Conservation (phyloP, 2,113 vertebrate species). For the Platichthys flesus region DNA sequence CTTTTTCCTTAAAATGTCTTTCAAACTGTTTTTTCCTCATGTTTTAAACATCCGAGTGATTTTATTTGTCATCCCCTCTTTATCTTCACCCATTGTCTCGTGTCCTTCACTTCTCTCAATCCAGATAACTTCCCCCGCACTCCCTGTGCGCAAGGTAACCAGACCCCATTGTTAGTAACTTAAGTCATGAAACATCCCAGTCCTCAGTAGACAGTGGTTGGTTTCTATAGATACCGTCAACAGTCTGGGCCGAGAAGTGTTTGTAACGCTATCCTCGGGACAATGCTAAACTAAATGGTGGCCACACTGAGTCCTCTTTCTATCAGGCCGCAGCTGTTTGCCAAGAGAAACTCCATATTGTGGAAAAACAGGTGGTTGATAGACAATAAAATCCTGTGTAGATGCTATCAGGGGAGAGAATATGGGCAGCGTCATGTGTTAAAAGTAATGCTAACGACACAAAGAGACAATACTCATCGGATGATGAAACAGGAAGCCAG, state of each 20-base stretch:
- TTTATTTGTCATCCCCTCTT: not conserved
- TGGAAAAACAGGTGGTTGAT: constrained; percentile 48
- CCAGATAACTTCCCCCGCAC: constrained; percentile 46
- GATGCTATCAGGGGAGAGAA: constrained; percentile 25
- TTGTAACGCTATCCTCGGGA: constrained; percentile 57
- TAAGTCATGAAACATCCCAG: constrained; percentile 66
- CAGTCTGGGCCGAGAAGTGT: constrained; percentile 66
- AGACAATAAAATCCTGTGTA: not conserved
- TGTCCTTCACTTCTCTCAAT: constrained; percentile 44
- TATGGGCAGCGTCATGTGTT: constrained; percentile 6
- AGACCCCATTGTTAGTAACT: constrained; percentile 69
- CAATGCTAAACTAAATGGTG: constrained; percentile 57
- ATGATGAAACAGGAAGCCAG: not conserved
- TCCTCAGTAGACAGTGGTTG: constrained; percentile 56
- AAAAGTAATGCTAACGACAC: not conserved
- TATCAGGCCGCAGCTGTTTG: constrained; percentile 31
- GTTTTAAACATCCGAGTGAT: no score
- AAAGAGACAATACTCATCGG: not conserved
- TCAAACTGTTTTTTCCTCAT: no score
- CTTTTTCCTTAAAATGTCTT: no score
- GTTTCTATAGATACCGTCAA: constrained; percentile 73
- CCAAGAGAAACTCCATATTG: constrained; percentile 24
- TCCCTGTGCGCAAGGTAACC: constrained; percentile 54
- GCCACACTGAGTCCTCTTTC: constrained; percentile 20
- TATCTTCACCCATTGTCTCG: constrained; percentile 8